A percentile compares a stretch with the other conserved stretches of the same genome.
Evolutionary conservation across 2,113 vertebrate species (phyloP).

Genomic region (Albula goreensis): DNA sequence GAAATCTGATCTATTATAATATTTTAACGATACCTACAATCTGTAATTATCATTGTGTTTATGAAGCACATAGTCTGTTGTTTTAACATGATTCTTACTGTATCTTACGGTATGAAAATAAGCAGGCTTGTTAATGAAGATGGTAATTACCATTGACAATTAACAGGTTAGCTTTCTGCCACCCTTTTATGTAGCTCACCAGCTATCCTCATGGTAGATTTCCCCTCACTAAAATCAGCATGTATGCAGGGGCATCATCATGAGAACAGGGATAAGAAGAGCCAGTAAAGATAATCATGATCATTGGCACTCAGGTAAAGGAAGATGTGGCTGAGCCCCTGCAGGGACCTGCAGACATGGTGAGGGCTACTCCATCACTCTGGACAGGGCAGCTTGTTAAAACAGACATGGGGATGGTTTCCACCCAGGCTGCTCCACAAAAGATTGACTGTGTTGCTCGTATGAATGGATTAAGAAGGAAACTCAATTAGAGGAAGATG

Average conservation of each 20-base stretch:
- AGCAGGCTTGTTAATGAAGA: background rate
- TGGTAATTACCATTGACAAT: background rate
- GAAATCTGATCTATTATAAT: too few species aligned
- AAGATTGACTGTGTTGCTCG: background rate
- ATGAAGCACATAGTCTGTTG: too few species aligned
- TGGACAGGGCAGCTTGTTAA: background rate
- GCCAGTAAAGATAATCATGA: background rate
- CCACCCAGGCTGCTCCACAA: background rate
- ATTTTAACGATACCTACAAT: too few species aligned
- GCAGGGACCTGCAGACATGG: background rate
- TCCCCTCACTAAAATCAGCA: background rate
- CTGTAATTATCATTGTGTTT: too few species aligned
- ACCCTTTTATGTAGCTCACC: background rate
- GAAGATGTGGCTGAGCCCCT: background rate
- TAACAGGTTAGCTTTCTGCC: too few species aligned
- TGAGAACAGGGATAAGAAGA: background rate
- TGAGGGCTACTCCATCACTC: background rate
- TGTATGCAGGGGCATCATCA: background rate
- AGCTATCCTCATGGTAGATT: background rate
- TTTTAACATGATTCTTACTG: background rate
- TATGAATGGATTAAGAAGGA: slow-evolving; percentile 17
- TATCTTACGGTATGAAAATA: background rate
- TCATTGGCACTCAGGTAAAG: background rate
- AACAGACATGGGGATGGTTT: background rate
- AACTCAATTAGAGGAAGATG: slow-evolving; percentile 15